Evolutionary conservation across 2,888 invertebrate genomes (phyloP).

Genomic region (Eulithis testata): DNA sequence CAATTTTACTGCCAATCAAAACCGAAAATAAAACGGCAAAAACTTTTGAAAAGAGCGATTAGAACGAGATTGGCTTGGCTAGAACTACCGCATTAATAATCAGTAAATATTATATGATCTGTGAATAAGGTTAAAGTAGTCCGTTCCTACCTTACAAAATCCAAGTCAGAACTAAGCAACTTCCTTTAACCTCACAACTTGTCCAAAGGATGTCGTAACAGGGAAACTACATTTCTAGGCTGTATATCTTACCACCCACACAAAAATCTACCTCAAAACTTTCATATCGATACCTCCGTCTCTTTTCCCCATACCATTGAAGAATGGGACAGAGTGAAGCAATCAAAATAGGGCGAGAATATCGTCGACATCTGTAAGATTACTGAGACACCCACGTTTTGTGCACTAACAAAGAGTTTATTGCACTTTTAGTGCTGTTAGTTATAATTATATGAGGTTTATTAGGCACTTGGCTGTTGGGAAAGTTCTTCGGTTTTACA

Average conservation of each 20-base stretch:
- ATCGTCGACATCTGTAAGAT: slow-evolving; percentile 69
- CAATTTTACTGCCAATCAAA: too few species aligned
- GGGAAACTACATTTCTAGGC: slow-evolving; percentile 62
- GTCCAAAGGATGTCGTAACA: slow-evolving; percentile 61
- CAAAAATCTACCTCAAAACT: slow-evolving; percentile 50
- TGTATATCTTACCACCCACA: slow-evolving; percentile 68
- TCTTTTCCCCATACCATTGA: slow-evolving; percentile 30
- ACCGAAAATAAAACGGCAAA: too few species aligned
- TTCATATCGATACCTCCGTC: slow-evolving; percentile 41
- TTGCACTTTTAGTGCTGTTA: slow-evolving; percentile 63
- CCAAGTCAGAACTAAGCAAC: slow-evolving; percentile 31
- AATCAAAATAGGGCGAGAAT: slow-evolving; percentile 58
- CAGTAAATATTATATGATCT: too few species aligned
- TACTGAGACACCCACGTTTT: slow-evolving; percentile 65
- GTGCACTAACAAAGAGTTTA: slow-evolving; percentile 68
- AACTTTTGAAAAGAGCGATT: too few species aligned
- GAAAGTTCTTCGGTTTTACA: slow-evolving; percentile 32
- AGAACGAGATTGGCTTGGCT: neutral
- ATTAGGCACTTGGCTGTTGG: slow-evolving; percentile 27
- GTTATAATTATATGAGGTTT: slow-evolving; percentile 46
- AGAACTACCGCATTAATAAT: neutral
- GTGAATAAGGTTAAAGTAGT: slow-evolving; percentile 15
- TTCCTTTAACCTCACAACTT: slow-evolving; percentile 37
- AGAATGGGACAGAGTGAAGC: slow-evolving; percentile 36
- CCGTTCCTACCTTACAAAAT: slow-evolving; percentile 13